A percentile compares a stretch with the other conserved stretches of the same genome.
These are phyloP conservation scores for Spodoptera littoralis DNA, from an alignment of 2,888 invertebrate species.

Conservation along the genomic window DNA sequence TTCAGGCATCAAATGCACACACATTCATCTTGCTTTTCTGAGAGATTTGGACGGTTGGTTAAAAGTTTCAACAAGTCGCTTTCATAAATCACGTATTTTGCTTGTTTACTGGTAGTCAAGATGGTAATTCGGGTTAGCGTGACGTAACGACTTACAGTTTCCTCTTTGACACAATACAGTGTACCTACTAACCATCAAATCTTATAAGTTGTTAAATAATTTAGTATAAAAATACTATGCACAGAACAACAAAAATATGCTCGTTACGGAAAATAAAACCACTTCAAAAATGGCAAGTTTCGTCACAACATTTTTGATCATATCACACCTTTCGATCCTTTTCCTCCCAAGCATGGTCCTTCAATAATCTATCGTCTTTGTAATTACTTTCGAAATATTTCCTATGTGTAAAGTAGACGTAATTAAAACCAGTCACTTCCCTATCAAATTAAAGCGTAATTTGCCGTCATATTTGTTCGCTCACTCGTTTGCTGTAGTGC, in stretches of 20 bases:
- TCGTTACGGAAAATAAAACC: too few species aligned
- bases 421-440: conserved; percentile 25
- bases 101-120: conserved; percentile 19
- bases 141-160: not conserved
- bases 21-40: conserved; percentile 57
- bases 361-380: too few species aligned
- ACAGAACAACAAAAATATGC: too few species aligned
- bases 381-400: not conserved
- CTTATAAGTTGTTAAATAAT: too few species aligned
- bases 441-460: conserved; percentile 34
- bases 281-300: too few species aligned
- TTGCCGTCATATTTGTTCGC: conserved; percentile 28
- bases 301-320: too few species aligned
- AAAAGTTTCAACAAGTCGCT: conserved; percentile 50
- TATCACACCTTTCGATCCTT: too few species aligned
- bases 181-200: too few species aligned
- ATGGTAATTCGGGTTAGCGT: conserved; percentile 2
- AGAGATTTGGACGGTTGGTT: conserved; percentile 47
- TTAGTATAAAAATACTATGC: too few species aligned
- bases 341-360: too few species aligned
- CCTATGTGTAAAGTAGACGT: not conserved
- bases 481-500: conserved; percentile 23
- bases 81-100: conserved; percentile 51
- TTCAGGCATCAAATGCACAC: conserved; percentile 50
- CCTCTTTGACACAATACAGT: too few species aligned